Evolutionary conservation across 2,113 vertebrate species (phyloP).

Genomic region (Corydoras sp.): DNA sequence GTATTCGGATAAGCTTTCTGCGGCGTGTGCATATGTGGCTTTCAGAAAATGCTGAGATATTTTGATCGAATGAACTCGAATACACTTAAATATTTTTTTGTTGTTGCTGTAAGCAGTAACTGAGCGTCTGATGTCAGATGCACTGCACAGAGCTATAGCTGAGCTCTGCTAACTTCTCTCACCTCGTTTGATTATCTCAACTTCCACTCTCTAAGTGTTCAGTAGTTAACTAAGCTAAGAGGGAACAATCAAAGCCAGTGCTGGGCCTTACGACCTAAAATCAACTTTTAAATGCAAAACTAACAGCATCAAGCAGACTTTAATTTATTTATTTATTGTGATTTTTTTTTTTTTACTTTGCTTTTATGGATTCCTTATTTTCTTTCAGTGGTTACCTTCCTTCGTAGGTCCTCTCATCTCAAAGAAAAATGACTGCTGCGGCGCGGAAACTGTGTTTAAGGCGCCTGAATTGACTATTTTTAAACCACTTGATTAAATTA

Average conservation of each 20-base stretch:
- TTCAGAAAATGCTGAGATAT: constrained; percentile 16
- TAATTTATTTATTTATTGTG: constrained; percentile 5
- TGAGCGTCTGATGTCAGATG: not conserved
- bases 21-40: constrained; percentile 11
- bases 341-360: not conserved
- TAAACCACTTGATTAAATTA: not conserved
- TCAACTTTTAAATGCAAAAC: not conserved
- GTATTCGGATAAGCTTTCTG: constrained; percentile 6
- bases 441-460: too few species aligned
- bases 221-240: not conserved
- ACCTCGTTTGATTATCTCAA: not conserved
- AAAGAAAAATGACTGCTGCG: too few species aligned
- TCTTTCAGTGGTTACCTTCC: too few species aligned
- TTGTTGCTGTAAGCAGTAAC: constrained; percentile 14
- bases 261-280: constrained; percentile 1
- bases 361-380: not conserved
- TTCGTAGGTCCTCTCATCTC: too few species aligned
- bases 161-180: constrained; percentile 18
- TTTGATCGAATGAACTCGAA: not conserved
- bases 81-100: not conserved
- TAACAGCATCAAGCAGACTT: not conserved
- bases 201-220: not conserved
- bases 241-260: not conserved
- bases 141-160: constrained; percentile 44
- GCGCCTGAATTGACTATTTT: not conserved